Evolutionary conservation across 2,888 invertebrate species (phyloP), one percentile per base, ranked within the genome.

Genomic region (Harpalus rubripes): DNA sequence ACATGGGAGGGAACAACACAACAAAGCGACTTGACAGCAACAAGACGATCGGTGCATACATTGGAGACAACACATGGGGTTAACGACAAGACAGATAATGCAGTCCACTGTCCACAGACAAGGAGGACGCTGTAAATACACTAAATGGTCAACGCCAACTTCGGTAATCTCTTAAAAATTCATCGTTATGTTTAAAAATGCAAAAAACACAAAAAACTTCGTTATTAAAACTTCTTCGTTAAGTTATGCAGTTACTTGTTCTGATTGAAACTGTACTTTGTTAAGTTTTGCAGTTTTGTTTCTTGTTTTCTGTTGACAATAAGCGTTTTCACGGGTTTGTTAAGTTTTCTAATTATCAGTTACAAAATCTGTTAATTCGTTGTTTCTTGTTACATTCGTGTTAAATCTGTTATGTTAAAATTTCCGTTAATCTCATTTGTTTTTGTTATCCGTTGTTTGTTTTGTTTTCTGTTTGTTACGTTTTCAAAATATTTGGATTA

Each of bases 1-100:
- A 61, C 72, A 81, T 63, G 44, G 56, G 18, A 81, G 44, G 16
- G n/a, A 74, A 44, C 44, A 76, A 52, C 76, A 78, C 52, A 78
- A 18, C 22, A 52, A 56, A 12, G 80, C 80, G 80, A 61, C 80
- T 78, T 80, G 59, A 63, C 61, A 61, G 63, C 80, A 80, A 80
- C 80, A 74, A 10, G 10, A 16, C 18, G 72, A 74, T 74, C n/a
- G 12, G 72, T 68, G 68, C 52, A 0, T 52, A 74, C 41, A 74
- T 41, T 74, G 72, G 72, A 74, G 72, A 74, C 72, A 74, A 74
- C 72, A 44, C 68, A 68, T 12, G 16, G 39, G 63, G 39, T 68
- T 12, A 39, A 68, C 68, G 39, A 68, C 68, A 68, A 39, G 68
- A 68, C 68, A 68, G 12, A 12, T 12, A 52, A 59, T 59, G 59